Conservation (phyloP, 2,888 invertebrate species). For the Synanthedon myopaeformis region DNA sequence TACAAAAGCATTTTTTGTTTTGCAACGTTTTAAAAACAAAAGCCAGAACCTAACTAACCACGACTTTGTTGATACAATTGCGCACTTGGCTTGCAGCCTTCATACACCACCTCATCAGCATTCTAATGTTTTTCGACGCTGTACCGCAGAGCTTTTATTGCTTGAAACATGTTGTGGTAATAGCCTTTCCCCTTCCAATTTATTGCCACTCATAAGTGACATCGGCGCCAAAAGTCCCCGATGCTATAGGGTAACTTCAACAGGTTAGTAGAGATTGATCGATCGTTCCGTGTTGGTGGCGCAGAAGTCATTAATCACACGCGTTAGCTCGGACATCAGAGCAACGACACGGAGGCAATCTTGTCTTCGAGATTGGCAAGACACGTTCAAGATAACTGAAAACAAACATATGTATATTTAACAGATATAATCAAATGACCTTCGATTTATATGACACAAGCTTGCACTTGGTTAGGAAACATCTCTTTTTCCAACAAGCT, state of each 20-base stretch:
- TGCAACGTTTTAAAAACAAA: neutral
- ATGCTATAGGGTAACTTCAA: conserved; percentile 12
- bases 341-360: conserved; percentile 1
- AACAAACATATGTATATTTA: neutral
- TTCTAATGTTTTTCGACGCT: neutral
- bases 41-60: neutral
- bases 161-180: conserved; percentile 2
- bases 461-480: no score
- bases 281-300: conserved; percentile 23
- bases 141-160: neutral
- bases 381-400: neutral
- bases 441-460: no score
- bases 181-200: neutral
- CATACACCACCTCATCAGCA: neutral
- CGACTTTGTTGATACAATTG: neutral
- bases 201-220: neutral
- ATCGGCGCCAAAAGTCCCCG: neutral
- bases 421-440: neutral
- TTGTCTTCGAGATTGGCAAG: neutral
- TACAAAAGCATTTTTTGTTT: neutral
- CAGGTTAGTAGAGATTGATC: conserved; percentile 32
- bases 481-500: no score
- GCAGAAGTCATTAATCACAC: conserved; percentile 32
- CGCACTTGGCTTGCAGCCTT: neutral
- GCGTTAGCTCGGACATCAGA: conserved; percentile 3